Evolutionary conservation across 2,888 invertebrate species (phyloP), one percentile per base, ranked within the genome.

Genomic region (Blera fallax): DNA sequence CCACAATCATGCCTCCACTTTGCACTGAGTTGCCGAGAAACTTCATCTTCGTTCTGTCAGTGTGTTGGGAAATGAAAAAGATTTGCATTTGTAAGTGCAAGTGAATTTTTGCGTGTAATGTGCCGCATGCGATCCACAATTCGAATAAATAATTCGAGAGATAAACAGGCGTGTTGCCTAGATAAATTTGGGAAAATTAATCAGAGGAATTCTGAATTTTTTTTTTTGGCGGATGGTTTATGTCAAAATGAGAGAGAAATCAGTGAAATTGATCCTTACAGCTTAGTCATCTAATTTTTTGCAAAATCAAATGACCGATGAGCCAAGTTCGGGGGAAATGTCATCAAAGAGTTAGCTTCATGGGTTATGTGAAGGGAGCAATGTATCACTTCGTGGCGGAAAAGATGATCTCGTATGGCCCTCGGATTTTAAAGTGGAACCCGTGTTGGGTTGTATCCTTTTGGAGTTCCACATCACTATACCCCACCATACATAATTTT

Each of bases 31-130:
- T 10, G 18, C 27, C 29, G 48, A 54, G 43, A 29, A 45, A 21
- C 43, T 18, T 45, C 10, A 43, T 29, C 24, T 34, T 10, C 29
- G 29, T 11, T 32, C 14, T 34, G 58, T 34, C 11, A 11, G 16
- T 67, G 73, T 43, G 37, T 52, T 24, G 24, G 48, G 37, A 37
- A 52, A 62, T 14, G 62, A 24, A 54, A 40, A 54, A 32, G 29
- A 74, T 43, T 64, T 74, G 74, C 64, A 64, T 64, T n/a, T n/a
- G n/a, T 74, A 64, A 74, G 64, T 64, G 74, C 64, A 74, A 74
- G 74, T 74, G 64, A 52, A 64, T 52, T 62, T 74, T 52, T 37
- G 21, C 14, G 32, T 32, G 64, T 54, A 54, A 29, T 64, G 54
- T 32, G 21, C 29, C 40, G 54, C 54, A 43, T 64, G 29, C 18